Percentiles rank a stretch among this genome's conserved stretches.
Conservation (phyloP, 2,888 invertebrate genomes). For the Drosophila differens region DNA sequence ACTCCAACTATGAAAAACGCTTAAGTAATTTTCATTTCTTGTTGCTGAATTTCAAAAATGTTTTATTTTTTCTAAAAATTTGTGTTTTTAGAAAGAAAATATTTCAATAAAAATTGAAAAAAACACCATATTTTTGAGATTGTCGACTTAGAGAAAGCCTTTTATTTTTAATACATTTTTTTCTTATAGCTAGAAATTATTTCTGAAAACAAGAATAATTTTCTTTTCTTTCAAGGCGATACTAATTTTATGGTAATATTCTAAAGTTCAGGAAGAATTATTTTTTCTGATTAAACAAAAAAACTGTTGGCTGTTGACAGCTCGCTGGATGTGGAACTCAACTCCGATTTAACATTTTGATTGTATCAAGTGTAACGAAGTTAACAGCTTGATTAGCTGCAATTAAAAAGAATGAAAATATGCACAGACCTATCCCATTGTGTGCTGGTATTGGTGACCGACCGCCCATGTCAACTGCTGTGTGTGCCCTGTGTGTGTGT, state of each 20-base stretch:
- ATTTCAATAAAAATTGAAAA: not conserved
- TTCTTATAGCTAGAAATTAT: not conserved
- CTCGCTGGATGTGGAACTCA: not conserved
- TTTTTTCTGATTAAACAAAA: not conserved
- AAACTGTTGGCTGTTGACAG: not conserved
- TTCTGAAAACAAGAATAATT: not conserved
- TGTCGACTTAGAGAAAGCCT: not conserved
- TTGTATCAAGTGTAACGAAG: slow-evolving; percentile 17
- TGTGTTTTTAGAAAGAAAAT: not conserved
- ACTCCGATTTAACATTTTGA: not conserved
- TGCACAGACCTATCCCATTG: not conserved
- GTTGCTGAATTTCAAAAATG: not conserved
- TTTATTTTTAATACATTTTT: not conserved
- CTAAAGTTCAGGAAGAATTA: not conserved
- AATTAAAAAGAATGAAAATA: slow-evolving; percentile 21
- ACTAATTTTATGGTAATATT: not conserved
- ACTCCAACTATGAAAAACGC: not conserved
- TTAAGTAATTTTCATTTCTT: not conserved
- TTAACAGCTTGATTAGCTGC: slow-evolving; percentile 57
- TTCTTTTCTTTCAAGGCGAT: not conserved
- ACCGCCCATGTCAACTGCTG: not conserved
- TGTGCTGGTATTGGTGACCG: slow-evolving; percentile 4
- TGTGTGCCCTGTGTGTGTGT: not conserved
- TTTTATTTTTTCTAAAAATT: not conserved
- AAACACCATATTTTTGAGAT: not conserved